phyloP scores from a whole-genome alignment of 2,113 vertebrate genomes.

The Lepisosteus oculatus region DNA sequence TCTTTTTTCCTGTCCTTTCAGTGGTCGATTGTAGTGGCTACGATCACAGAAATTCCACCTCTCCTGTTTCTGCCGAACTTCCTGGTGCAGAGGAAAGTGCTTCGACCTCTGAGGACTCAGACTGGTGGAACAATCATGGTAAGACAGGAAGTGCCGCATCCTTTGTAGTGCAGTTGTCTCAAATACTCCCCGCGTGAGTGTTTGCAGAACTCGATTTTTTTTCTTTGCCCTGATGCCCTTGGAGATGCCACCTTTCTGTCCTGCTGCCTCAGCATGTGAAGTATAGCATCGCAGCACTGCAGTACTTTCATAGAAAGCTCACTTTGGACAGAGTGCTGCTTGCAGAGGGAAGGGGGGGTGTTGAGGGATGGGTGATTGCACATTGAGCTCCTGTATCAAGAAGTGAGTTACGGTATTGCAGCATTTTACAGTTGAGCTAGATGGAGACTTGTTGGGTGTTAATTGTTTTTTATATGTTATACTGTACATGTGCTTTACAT shows the following conservation, averaged over 20 bases:
- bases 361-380: not conserved
- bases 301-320: not conserved
- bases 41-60: slow-evolving; percentile 93
- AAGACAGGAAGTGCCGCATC: slow-evolving; percentile 25
- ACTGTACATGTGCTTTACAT: not conserved
- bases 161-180: not conserved
- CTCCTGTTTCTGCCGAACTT: slow-evolving; percentile 90
- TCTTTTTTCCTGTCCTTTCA: slow-evolving; percentile 35
- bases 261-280: not conserved
- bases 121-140: slow-evolving; percentile 98
- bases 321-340: not conserved
- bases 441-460: not conserved
- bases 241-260: not conserved
- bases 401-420: not conserved
- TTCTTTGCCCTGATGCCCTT: not conserved
- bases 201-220: not conserved
- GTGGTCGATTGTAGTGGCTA: slow-evolving; percentile 92
- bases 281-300: not conserved
- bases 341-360: not conserved
- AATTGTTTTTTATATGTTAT: not conserved
- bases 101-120: slow-evolving; percentile 85
- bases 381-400: not conserved
- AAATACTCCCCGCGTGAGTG: not conserved
- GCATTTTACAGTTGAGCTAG: not conserved
- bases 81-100: slow-evolving; percentile 88